Evolutionary conservation across 2,888 invertebrate genomes (phyloP), one percentile per base, ranked within the genome.

Genomic region (Nemurella pictetii): DNA sequence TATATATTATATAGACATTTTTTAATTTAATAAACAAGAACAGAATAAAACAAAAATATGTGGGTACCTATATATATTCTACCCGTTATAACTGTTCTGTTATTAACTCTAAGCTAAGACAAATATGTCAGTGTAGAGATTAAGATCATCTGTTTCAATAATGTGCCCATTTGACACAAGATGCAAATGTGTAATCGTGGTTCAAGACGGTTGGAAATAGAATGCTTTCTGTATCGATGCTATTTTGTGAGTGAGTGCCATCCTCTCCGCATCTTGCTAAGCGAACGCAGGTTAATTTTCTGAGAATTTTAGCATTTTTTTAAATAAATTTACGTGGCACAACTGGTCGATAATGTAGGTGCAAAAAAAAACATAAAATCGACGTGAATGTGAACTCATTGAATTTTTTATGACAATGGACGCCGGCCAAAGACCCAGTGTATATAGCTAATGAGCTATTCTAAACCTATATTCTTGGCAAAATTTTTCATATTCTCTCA

Each of bases 391-490:
- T 55, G 55, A 12, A 20, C 55, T 12, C 20, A 35, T 55, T 55
- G 9, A 15, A 55, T 55, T 55, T 55, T 55, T 55, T 55, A 55
- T 55, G 73, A 28, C 81, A 82, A 27, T 82, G 82, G 82, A 55
- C 82, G 0, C 2, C 0, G 26, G 82, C 82, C 82, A 82, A 72
- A 12, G 55, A 20, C 9, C 2, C 55, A 12, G 9, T 7, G 12
- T 55, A 55, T 36, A 55, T 82, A 82, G 78, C 78, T 29, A 82
- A 82, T 72, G 82, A 82, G 82, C 82, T 82, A 82, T 82, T 82
- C 82, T 82, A 72, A 82, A 82, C 72, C 55, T 55, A 55, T 82
- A 55, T 82, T 82, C 82, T 82, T 82, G 82, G 82, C 82, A 82
- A 82, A 82, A 82, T 72, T 82, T 82, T 82, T 82, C 26, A 36